phyloP scores from a whole-genome alignment of 2,888 invertebrate genomes.

The Xiphydria camelus region DNA sequence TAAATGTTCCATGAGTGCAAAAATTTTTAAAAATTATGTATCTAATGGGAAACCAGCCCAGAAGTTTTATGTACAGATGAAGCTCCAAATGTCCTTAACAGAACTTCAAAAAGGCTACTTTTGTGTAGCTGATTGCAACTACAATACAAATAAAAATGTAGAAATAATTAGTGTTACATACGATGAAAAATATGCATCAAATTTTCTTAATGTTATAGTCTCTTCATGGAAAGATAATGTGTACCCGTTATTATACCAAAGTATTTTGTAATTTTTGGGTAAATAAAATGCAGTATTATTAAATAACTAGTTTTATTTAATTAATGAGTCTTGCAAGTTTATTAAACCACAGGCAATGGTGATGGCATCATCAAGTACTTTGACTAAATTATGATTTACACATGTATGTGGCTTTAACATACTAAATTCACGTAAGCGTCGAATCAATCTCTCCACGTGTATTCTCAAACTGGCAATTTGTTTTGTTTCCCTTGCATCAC shows the following conservation, averaged over 20 bases:
- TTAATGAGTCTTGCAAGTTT: too few relatives aligned
- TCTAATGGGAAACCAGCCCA: constrained; percentile 11
- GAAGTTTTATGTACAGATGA: constrained; percentile 24
- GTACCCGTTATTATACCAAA: constrained; percentile 6
- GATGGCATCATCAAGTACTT: constrained; percentile 12
- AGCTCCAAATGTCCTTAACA: constrained; percentile 26
- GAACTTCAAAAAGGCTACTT: constrained; percentile 6
- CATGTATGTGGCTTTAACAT: too few relatives aligned
- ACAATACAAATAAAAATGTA: constrained; percentile 17
- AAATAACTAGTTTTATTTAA: too few relatives aligned
- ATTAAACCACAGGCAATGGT: too few relatives aligned
- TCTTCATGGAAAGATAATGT: constrained; percentile 17
- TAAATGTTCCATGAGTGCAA: constrained; percentile 25
- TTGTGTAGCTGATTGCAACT: constrained; percentile 14
- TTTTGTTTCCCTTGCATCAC: too few relatives aligned
- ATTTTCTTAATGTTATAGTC: constrained; percentile 10
- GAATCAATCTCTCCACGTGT: too few relatives aligned
- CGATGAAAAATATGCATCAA: constrained; percentile 11
- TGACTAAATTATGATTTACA: constrained; percentile 13
- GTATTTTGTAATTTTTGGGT: too few relatives aligned
- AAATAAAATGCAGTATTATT: too few relatives aligned
- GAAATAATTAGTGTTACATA: constrained; percentile 13
- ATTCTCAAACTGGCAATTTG: too few relatives aligned
- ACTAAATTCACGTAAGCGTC: too few relatives aligned
- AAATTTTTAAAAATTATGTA: constrained; percentile 16